Evolutionary conservation across 2,888 invertebrate species (phyloP).

Genomic region (Clostera curtula): DNA sequence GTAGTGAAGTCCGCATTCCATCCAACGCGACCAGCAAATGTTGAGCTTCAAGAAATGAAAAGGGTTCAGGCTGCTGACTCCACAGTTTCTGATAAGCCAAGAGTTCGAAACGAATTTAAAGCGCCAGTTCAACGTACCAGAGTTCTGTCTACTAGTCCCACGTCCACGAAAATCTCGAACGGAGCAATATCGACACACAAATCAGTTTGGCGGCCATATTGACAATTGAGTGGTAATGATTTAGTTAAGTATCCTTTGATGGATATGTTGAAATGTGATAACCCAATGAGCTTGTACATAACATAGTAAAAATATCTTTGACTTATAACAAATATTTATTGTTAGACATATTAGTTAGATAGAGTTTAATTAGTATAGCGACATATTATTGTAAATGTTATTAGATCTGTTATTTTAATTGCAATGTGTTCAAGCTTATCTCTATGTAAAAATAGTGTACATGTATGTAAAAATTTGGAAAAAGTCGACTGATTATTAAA

Average conservation of each 20-base stretch:
- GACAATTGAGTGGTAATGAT: conserved; percentile 42
- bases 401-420: conserved; percentile 53
- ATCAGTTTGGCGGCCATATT: conserved; percentile 85
- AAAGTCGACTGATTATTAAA: conserved; percentile 61
- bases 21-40: conserved; percentile 77
- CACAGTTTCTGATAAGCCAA: conserved; percentile 69
- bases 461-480: conserved; percentile 26
- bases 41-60: conserved; percentile 71
- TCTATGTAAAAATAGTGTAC: conserved; percentile 27
- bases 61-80: conserved; percentile 76
- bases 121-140: conserved; percentile 73
- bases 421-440: conserved; percentile 62
- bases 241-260: conserved; percentile 32
- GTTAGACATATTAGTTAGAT: conserved; percentile 40
- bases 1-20: conserved; percentile 85
- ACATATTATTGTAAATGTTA: conserved; percentile 35
- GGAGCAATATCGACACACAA: conserved; percentile 75
- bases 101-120: conserved; percentile 72
- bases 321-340: conserved; percentile 56
- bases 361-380: conserved; percentile 35
- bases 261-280: conserved; percentile 67
- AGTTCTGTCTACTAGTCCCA: conserved; percentile 60
- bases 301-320: conserved; percentile 43
- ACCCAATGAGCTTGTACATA: conserved; percentile 72
- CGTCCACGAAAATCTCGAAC: conserved; percentile 75